Conservation (phyloP, 2,113 vertebrate species). For the Lontra canadensis region DNA sequence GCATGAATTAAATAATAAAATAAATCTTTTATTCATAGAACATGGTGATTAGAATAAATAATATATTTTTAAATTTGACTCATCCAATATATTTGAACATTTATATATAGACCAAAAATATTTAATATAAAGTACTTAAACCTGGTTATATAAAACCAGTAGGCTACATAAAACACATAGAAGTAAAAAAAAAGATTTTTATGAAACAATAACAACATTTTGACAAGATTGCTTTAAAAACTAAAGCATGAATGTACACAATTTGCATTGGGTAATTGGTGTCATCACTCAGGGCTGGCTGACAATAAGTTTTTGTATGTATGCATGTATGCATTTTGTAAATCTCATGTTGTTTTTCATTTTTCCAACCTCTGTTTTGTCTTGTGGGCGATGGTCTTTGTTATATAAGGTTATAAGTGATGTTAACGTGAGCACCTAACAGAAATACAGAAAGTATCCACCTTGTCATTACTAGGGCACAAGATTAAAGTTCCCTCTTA, state of each 20-base stretch:
- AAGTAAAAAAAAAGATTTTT: neutral
- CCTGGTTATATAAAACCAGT: neutral
- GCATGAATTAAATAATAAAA: neutral
- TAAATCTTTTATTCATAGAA: neutral
- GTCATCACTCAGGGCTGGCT: constrained; percentile 64
- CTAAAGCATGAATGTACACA: neutral
- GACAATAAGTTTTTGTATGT: constrained; percentile 56
- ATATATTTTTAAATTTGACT: neutral
- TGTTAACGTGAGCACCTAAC: constrained; percentile 58
- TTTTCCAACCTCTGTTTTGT: constrained; percentile 51
- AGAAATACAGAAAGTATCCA: neutral
- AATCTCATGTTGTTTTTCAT: constrained; percentile 50
- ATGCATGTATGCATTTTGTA: neutral
- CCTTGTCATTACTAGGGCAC: neutral
- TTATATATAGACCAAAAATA: neutral
- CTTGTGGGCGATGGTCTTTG: constrained; percentile 36
- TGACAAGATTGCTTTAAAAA: neutral
- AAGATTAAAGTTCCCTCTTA: constrained; percentile 2
- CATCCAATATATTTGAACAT: neutral
- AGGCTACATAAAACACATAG: neutral
- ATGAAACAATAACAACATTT: constrained; percentile 40
- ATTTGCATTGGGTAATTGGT: constrained; percentile 74
- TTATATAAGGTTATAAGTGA: constrained; percentile 56
- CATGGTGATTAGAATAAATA: neutral
- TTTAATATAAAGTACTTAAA: neutral